A percentile compares a stretch with the other conserved stretches of the same genome.
Conservation (phyloP, 2,113 vertebrate species). For the Onychorhynchus coronatus region DNA sequence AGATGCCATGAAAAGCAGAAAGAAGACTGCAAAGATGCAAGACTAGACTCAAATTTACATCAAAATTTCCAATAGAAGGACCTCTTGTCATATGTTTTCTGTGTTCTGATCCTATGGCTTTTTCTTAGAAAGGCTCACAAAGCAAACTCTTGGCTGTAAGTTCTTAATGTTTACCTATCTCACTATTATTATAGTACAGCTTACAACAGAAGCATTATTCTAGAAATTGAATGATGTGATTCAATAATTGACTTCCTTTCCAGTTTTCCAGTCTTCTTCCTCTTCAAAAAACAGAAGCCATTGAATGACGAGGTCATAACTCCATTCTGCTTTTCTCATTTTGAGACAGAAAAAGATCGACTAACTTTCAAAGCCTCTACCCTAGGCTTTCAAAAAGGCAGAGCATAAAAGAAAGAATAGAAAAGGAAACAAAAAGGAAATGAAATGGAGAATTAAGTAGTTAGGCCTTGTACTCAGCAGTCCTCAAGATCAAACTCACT, state of each 20-base stretch:
- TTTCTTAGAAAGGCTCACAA: not conserved
- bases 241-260: not conserved
- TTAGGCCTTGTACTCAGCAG: not conserved
- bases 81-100: not conserved
- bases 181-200: not conserved
- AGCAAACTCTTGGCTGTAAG: not conserved
- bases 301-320: not conserved
- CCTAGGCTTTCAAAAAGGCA: not conserved
- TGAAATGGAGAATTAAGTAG: conserved; percentile 22
- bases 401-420: not conserved
- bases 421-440: conserved; percentile 40
- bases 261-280: not conserved
- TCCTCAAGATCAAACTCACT: not conserved
- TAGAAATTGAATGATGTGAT: not conserved
- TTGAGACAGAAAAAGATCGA: conserved; percentile 6
- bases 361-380: not conserved
- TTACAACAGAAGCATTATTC: conserved; percentile 16
- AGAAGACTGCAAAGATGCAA: not conserved
- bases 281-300: conserved; percentile 13
- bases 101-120: not conserved
- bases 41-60: not conserved
- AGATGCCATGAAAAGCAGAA: not conserved
- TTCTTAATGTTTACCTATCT: conserved; percentile 7
- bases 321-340: conserved; percentile 2
- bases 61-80: not conserved